These are phyloP conservation scores for Vulpes lagopus DNA, from an alignment of 2,113 vertebrate genomes.

Conservation along the genomic window DNA sequence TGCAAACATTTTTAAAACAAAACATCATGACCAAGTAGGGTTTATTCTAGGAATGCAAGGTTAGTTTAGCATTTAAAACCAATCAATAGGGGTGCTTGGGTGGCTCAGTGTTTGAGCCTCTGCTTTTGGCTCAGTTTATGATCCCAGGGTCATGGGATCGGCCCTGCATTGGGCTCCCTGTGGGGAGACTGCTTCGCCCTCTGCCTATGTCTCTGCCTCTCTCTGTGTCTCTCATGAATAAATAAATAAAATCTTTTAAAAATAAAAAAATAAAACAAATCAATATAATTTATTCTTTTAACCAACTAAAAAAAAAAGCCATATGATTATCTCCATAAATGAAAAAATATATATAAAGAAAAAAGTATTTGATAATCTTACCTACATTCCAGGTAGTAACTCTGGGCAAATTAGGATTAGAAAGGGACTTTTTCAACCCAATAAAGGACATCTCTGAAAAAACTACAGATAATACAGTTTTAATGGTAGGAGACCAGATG, in stretches of 20 bases:
- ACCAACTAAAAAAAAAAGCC: neutral
- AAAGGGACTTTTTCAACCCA: constrained; percentile 11
- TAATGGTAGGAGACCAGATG: neutral
- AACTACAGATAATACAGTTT: neutral
- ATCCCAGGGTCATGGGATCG: too few relatives aligned
- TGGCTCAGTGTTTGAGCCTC: too few relatives aligned
- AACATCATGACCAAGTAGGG: neutral
- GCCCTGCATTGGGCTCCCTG: too few relatives aligned
- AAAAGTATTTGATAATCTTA: neutral
- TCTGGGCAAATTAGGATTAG: neutral
- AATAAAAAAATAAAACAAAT: neutral
- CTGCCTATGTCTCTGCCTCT: too few relatives aligned
- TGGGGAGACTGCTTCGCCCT: too few relatives aligned
- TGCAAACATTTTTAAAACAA: neutral
- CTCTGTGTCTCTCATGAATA: too few relatives aligned
- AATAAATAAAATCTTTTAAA: too few relatives aligned
- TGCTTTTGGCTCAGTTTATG: too few relatives aligned
- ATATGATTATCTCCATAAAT: neutral
- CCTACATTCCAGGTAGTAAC: neutral
- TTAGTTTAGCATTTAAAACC: constrained; percentile 28
- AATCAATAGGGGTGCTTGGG: too few relatives aligned
- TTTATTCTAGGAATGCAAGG: constrained; percentile 30
- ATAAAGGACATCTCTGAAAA: neutral
- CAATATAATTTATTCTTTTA: neutral
- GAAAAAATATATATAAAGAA: neutral